phyloP scores from a whole-genome alignment of 2,888 invertebrate species.

The Allacma fusca region DNA sequence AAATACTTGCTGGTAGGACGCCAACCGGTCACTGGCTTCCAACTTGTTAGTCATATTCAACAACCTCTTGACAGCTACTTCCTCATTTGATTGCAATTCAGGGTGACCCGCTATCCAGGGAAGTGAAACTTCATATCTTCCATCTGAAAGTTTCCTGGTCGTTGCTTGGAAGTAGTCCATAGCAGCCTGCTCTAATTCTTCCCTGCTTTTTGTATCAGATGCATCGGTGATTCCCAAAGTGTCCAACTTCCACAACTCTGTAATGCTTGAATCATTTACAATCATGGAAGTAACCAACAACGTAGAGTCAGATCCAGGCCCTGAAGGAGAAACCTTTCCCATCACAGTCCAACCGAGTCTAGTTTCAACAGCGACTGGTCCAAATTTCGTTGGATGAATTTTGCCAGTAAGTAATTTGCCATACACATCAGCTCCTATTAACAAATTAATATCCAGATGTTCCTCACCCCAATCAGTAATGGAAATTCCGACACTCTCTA shows the following conservation, averaged over 20 bases:
- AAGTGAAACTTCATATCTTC: slow-evolving; percentile 43
- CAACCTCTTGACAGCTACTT: slow-evolving; percentile 39
- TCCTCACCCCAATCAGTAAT: slow-evolving; percentile 29
- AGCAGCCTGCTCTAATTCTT: slow-evolving; percentile 35
- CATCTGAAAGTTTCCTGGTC: slow-evolving; percentile 24
- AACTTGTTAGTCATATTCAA: slow-evolving; percentile 28
- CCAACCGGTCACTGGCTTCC: not conserved
- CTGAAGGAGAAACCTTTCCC: not conserved
- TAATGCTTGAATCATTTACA: not conserved
- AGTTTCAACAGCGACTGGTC: slow-evolving; percentile 47
- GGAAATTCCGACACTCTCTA: not conserved
- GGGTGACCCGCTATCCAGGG: slow-evolving; percentile 40
- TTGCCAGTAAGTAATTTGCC: slow-evolving; percentile 45
- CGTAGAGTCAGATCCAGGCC: not conserved
- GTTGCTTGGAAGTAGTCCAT: slow-evolving; percentile 36
- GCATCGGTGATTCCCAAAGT: slow-evolving; percentile 45
- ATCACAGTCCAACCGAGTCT: slow-evolving; percentile 48
- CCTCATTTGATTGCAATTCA: slow-evolving; percentile 38
- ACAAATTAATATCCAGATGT: slow-evolving; percentile 41
- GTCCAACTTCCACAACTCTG: slow-evolving; percentile 47
- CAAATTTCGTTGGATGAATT: slow-evolving; percentile 35
- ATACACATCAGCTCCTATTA: slow-evolving; percentile 46
- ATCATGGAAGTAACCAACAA: slow-evolving; percentile 10
- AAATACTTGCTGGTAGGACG: slow-evolving; percentile 42
- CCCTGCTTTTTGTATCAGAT: slow-evolving; percentile 13